Conservation (phyloP, 2,888 invertebrate species). For the Dicranocentrus wangi region DNA sequence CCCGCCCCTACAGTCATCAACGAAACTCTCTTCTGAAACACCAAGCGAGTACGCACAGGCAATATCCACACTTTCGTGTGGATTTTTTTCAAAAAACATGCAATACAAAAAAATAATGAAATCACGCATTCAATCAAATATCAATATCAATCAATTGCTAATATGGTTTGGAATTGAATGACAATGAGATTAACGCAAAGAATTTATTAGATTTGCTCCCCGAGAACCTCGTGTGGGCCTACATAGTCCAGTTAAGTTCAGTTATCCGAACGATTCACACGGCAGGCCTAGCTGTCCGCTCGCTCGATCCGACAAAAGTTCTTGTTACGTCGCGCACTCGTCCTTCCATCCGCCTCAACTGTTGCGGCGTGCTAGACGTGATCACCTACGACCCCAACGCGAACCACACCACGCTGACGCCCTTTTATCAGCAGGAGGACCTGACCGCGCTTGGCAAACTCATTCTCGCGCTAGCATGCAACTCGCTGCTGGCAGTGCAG, state of each 20-base stretch:
- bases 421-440: constrained; percentile 93
- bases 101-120: too few species aligned
- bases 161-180: too few species aligned
- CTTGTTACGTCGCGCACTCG: constrained; percentile 82
- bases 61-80: not conserved
- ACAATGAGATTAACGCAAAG: too few species aligned
- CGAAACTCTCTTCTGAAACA: constrained; percentile 87
- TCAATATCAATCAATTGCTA: too few species aligned
- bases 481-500: constrained; percentile 89
- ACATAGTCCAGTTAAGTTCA: constrained; percentile 95
- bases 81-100: not conserved
- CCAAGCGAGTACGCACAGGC: constrained; percentile 75
- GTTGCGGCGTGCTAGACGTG: constrained; percentile 87
- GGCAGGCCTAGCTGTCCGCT: constrained; percentile 84
- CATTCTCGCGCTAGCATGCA: constrained; percentile 93
- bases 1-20: constrained; percentile 86
- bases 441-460: constrained; percentile 91
- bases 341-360: constrained; percentile 84
- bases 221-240: constrained; percentile 94
- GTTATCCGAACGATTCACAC: constrained; percentile 93
- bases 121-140: too few species aligned
- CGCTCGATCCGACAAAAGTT: constrained; percentile 94
- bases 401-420: constrained; percentile 79
- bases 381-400: constrained; percentile 84
- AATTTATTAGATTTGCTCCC: constrained; percentile 80